Percentiles rank a stretch among this genome's conserved stretches.
phyloP scores from a whole-genome alignment of 1,140 invertebrate species.

The Lucilia cuprina region DNA sequence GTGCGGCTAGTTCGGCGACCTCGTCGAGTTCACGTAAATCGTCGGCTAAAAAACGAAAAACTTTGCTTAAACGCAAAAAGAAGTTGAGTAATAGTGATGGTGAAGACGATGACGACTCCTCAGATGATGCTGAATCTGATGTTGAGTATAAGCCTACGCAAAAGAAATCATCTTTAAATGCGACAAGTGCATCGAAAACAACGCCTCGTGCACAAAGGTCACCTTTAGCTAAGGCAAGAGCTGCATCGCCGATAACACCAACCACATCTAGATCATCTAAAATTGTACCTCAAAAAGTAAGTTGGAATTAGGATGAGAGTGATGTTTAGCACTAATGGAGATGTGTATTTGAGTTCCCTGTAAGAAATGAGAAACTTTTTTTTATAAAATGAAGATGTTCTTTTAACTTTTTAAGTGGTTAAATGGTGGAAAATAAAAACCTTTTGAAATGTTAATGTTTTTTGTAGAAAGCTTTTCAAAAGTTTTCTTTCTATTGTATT shows the following conservation, averaged over 20 bases:
- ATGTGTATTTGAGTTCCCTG: no score
- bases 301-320: not conserved
- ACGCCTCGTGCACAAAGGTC: slow-evolving; percentile 40
- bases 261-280: slow-evolving; percentile 39
- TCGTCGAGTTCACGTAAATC: slow-evolving; percentile 21
- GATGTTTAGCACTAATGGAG: no score
- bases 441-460: no score
- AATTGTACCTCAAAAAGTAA: slow-evolving; percentile 40
- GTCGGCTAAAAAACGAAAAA: slow-evolving; percentile 39
- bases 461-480: no score
- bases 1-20: not conserved
- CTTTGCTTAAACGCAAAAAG: slow-evolving; percentile 33
- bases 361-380: no score
- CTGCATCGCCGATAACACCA: slow-evolving; percentile 40
- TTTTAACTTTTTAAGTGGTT: no score
- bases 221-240: slow-evolving; percentile 42
- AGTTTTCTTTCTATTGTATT: no score
- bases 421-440: no score
- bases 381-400: no score
- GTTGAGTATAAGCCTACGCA: slow-evolving; percentile 43
- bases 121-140: slow-evolving; percentile 39
- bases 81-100: slow-evolving; percentile 32
- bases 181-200: slow-evolving; percentile 29
- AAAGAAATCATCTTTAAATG: slow-evolving; percentile 21
- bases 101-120: slow-evolving; percentile 36